phyloP scores from a whole-genome alignment of 1,140 invertebrate genomes.

The Cheumatopsyche charites region DNA sequence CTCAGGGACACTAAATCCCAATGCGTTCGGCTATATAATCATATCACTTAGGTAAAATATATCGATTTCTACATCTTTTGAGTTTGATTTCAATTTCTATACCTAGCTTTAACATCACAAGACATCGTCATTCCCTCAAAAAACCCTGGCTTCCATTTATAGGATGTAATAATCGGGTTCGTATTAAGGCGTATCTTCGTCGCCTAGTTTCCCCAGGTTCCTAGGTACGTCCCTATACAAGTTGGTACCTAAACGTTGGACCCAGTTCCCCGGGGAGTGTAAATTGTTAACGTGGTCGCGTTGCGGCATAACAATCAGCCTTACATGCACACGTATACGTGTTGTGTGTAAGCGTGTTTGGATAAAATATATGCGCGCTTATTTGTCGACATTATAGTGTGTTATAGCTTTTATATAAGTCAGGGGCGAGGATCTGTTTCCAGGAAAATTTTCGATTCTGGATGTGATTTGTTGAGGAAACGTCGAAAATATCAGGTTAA shows the following conservation, averaged over 20 bases:
- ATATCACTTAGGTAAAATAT: too few relatives aligned
- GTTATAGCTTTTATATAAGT: background rate
- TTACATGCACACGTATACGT: background rate
- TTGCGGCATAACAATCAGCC: constrained; percentile 30
- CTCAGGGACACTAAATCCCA: too few relatives aligned
- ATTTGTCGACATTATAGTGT: too few relatives aligned
- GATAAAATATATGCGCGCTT: background rate
- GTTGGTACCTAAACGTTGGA: too few relatives aligned
- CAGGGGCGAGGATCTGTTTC: background rate
- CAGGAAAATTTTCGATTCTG: too few relatives aligned
- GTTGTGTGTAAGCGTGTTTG: background rate
- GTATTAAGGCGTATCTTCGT: background rate
- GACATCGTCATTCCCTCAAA: constrained; percentile 3
- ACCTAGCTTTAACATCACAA: constrained; percentile 3
- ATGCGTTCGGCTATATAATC: too few relatives aligned
- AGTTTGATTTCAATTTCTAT: too few relatives aligned
- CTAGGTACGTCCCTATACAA: constrained; percentile 11
- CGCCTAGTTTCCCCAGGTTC: background rate
- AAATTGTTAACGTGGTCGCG: constrained; percentile 30
- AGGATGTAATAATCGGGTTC: background rate
- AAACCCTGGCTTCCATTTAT: background rate
- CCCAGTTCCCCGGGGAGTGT: constrained; percentile 9
- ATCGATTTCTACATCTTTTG: too few relatives aligned
- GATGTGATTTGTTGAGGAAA: too few relatives aligned
- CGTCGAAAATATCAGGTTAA: too few relatives aligned